Conservation (phyloP, 2,113 vertebrate species). For the Peucedramus taeniatus region DNA sequence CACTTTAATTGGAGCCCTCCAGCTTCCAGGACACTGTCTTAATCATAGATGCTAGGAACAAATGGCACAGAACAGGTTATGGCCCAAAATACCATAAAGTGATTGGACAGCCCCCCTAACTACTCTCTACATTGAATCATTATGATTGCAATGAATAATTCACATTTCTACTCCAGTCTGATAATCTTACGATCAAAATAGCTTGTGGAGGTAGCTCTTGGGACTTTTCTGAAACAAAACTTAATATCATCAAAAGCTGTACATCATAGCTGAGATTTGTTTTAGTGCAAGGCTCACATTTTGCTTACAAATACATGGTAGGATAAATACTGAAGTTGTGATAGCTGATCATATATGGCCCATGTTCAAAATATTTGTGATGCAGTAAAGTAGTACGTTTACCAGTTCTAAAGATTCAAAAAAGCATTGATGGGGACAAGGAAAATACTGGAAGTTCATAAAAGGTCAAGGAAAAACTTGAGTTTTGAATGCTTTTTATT, state of each 20-base stretch:
- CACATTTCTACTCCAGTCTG: not conserved
- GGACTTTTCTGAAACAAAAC: not conserved
- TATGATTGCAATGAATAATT: not conserved
- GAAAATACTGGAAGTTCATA: not conserved
- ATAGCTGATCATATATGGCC: not conserved
- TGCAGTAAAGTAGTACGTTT: not conserved
- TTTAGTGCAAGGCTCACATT: not conserved
- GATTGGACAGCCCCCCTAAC: not conserved
- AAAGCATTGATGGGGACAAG: not conserved
- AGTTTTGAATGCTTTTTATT: not conserved
- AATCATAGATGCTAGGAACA: not conserved
- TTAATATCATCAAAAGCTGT: not conserved
- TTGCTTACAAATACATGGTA: not conserved
- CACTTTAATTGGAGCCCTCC: not conserved
- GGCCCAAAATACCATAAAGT: not conserved
- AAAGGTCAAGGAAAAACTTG: fast-evolving
- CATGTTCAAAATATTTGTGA: not conserved
- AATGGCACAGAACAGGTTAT: not conserved
- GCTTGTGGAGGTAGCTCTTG: not conserved
- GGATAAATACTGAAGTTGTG: not conserved
- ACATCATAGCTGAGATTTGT: not conserved
- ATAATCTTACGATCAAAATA: not conserved
- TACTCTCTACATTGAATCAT: not conserved
- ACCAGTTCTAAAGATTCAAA: not conserved
- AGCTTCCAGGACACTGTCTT: not conserved